These are phyloP conservation scores for Polyommatus icarus DNA, from an alignment of 2,888 invertebrate species.

Conservation along the genomic window DNA sequence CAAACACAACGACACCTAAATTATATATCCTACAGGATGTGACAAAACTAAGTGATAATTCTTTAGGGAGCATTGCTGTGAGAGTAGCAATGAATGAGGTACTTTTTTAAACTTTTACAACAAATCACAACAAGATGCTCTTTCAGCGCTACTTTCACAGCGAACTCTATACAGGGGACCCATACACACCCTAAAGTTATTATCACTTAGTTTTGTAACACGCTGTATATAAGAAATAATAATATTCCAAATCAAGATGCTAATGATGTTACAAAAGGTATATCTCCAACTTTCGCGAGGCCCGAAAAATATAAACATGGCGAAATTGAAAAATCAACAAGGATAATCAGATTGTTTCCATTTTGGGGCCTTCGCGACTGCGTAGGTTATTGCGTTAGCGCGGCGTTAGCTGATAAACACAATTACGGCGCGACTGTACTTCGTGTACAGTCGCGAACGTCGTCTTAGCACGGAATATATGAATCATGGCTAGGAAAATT, in stretches of 20 bases:
- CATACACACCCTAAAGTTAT: neutral
- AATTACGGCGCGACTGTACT: conserved; percentile 43
- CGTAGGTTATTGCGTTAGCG: conserved; percentile 45
- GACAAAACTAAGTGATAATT: no score
- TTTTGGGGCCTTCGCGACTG: conserved; percentile 41
- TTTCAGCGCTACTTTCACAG: no score
- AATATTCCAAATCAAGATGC: neutral
- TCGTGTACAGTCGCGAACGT: conserved; percentile 12
- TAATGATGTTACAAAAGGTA: neutral
- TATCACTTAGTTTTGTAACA: neutral
- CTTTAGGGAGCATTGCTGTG: no score
- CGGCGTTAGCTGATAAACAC: conserved; percentile 42
- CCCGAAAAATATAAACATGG: conserved; percentile 20
- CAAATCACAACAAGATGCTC: no score
- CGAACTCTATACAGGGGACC: no score
- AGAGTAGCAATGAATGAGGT: no score
- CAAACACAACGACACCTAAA: no score
- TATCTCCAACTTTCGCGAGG: neutral
- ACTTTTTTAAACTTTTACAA: no score
- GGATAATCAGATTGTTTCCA: conserved; percentile 46
- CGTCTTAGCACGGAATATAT: no score
- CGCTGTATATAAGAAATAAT: neutral
- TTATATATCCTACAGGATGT: no score
- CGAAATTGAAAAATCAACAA: conserved; percentile 35
- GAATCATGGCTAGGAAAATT: no score